Conservation (phyloP, 2,888 invertebrate species). For the Lottia scabra region DNA sequence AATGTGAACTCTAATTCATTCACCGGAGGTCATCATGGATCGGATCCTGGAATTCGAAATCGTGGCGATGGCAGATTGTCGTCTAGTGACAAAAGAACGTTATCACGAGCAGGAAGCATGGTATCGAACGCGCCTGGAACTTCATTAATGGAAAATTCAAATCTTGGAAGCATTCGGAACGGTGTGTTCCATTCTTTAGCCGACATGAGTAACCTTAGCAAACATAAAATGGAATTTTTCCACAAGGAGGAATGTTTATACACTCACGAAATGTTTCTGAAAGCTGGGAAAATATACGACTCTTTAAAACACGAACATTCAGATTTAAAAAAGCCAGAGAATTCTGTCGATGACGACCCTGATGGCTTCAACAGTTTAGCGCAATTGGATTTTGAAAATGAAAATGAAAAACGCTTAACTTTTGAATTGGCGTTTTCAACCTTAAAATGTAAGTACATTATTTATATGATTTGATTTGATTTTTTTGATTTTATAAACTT, state of each 20-base stretch:
- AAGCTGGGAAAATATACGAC: conserved; percentile 55
- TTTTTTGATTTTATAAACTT: not conserved
- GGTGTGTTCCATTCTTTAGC: not conserved
- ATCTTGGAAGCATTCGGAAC: not conserved
- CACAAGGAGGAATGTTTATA: conserved; percentile 56
- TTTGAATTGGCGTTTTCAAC: conserved; percentile 62
- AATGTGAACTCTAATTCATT: not conserved
- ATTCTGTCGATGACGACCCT: conserved; percentile 32
- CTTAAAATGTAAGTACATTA: conserved; percentile 63
- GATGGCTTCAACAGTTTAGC: conserved; percentile 25
- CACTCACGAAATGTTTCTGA: conserved; percentile 51
- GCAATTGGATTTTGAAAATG: conserved; percentile 52
- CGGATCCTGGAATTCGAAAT: not conserved
- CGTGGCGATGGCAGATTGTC: not conserved
- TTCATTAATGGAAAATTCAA: too few species aligned
- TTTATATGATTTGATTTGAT: not conserved
- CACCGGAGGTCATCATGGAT: not conserved
- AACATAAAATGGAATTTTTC: conserved; percentile 40
- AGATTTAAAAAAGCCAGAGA: conserved; percentile 36
- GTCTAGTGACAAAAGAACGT: not conserved
- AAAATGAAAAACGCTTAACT: conserved; percentile 55
- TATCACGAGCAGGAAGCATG: not conserved
- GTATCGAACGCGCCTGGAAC: too few species aligned
- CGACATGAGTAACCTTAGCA: not conserved
- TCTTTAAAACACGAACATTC: conserved; percentile 46